phyloP scores from a whole-genome alignment of 23 tunicate genomes.

The Oikopleura vanhoeffeni region DNA sequence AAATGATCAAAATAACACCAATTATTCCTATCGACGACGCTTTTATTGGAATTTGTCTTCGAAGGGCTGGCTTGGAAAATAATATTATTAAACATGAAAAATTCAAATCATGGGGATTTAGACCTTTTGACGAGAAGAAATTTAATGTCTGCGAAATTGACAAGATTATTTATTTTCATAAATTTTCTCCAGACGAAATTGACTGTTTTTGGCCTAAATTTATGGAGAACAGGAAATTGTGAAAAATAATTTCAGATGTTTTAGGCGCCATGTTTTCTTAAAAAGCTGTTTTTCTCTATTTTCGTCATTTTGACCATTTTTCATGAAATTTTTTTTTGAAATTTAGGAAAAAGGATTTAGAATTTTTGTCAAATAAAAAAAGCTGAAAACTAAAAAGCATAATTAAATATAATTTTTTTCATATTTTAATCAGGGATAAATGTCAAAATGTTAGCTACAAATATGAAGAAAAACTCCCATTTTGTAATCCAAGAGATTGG shows the following conservation, averaged over 20 bases:
- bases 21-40: constrained; percentile 19
- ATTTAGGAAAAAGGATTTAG: too few species aligned
- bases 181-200: neutral
- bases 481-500: constrained; percentile 12
- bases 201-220: constrained; percentile 8
- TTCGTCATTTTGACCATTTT: too few species aligned
- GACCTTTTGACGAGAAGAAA: neutral
- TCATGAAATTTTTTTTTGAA: too few species aligned
- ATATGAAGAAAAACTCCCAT: neutral
- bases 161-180: neutral
- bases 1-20: constrained; percentile 10
- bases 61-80: neutral
- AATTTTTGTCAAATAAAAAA: too few species aligned
- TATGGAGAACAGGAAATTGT: neutral
- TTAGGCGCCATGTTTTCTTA: too few species aligned
- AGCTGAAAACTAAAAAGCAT: too few species aligned
- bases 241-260: neutral
- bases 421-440: too few species aligned
- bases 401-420: too few species aligned
- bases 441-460: too few species aligned
- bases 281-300: too few species aligned
- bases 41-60: constrained; percentile 14
- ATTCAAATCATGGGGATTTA: neutral
- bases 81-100: neutral
- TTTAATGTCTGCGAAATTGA: neutral